Evolutionary conservation across 1,140 invertebrate genomes (phyloP), one percentile per base, ranked within the genome.

Genomic region (Saccostrea glomerata): DNA sequence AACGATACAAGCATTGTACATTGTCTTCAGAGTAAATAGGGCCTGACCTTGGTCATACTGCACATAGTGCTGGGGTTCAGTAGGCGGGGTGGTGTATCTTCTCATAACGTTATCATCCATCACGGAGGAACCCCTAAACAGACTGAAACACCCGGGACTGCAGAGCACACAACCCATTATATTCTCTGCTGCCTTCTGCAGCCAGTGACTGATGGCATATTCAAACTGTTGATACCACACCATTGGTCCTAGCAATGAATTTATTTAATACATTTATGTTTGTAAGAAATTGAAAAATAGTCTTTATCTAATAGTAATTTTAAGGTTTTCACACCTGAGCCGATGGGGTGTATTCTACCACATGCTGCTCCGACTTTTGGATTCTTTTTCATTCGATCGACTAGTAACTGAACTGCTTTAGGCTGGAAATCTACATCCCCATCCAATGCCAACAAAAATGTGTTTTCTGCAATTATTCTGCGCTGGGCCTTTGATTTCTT

Each of bases 401-500:
- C 93, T 0, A 96, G 94, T 30, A 95, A 93, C 77, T 95, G 93
- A 15, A 96, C 95, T 54, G 96, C 95, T 56, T 94, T 91, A 0
- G 96, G 96, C 88, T 96, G 95, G 89, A 96, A 96, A 88, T 96
- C 96, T 55, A 96, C 95, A 90, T 96, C 96, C 40, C 96, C 96
- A 88, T 96, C 96, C 47, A 96, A 93, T 13, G 96, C 95, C 58
- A 96, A 90, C 12, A 96, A 90, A 89, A 94, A 96, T 0, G 96
- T 96, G 91, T 96, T 96, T 84, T 96, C 94, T 25, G 96, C 96
- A 88, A 91, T 84, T 98, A 84, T 97, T 97, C 90, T 98, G 97
- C 96, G 99, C 98, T 94, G 98, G 25, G 70, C 15, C 99, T 56
- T 98, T 94, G 99, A 98, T 2, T 60, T 13, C 25, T 90, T 88